Conservation (phyloP, 2,113 vertebrate genomes). For the Odocoileus hemionus region DNA sequence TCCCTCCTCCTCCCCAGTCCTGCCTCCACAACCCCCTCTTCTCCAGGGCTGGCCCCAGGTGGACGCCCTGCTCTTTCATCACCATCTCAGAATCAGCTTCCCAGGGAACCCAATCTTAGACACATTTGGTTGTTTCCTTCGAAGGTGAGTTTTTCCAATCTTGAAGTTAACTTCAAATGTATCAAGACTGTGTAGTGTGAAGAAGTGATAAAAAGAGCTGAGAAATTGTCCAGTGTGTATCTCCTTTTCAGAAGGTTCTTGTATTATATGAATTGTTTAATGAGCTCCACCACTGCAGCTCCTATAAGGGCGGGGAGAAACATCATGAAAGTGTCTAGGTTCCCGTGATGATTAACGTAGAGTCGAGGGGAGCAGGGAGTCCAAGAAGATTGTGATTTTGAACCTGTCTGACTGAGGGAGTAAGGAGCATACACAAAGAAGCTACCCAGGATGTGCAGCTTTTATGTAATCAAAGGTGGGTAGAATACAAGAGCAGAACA, state of each 20-base stretch:
- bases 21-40: too few species aligned
- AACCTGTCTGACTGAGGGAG: background rate
- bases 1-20: background rate
- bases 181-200: background rate
- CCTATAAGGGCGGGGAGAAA: background rate
- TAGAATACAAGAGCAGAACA: background rate
- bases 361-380: background rate
- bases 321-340: background rate
- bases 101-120: background rate
- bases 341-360: background rate
- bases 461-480: background rate
- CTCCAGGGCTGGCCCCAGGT: background rate
- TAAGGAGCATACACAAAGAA: background rate
- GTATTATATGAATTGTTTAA: background rate
- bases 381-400: background rate
- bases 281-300: background rate
- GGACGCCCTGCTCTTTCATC: background rate
- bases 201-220: background rate
- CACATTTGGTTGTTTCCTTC: background rate
- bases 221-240: background rate
- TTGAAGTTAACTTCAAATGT: background rate
- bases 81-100: background rate
- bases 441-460: background rate
- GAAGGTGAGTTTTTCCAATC: background rate
- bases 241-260: background rate